A percentile compares a stretch with the other conserved stretches of the same genome.
phyloP scores from a whole-genome alignment of 2,888 invertebrate species.

The Epirrhoe tristata region DNA sequence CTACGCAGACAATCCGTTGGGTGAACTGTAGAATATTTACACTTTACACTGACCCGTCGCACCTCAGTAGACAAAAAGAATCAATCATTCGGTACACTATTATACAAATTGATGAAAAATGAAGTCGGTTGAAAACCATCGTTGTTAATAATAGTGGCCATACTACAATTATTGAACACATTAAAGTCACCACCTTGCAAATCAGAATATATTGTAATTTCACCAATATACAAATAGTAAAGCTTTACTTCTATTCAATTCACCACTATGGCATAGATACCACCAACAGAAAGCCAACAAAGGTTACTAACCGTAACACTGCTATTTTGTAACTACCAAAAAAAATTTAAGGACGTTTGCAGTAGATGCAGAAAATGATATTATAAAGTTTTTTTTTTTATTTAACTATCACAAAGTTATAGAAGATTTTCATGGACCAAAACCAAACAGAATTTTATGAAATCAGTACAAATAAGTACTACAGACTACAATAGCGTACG shows the following conservation, averaged over 20 bases:
- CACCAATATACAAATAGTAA: neutral
- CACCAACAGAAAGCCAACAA: neutral
- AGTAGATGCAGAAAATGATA: too few species aligned
- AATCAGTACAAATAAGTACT: too few species aligned
- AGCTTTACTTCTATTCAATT: neutral
- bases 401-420: too few species aligned
- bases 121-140: too few species aligned
- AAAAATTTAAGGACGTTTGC: too few species aligned
- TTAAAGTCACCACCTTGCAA: neutral
- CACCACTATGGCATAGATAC: constrained; percentile 7
- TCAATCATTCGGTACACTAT: neutral
- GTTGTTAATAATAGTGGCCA: neutral
- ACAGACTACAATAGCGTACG: too few species aligned
- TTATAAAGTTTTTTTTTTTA: too few species aligned
- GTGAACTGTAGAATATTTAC: constrained; percentile 46
- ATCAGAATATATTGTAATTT: neutral
- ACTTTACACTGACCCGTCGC: constrained; percentile 26
- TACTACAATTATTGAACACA: constrained; percentile 17
- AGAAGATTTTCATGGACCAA: too few species aligned
- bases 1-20: too few species aligned
- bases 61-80: neutral
- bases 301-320: constrained; percentile 18
- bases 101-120: neutral
- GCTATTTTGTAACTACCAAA: too few species aligned
- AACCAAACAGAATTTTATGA: too few species aligned